A percentile compares a stretch with the other conserved stretches of the same genome.
Evolutionary conservation across 2,797 vertebrate species (phyloP).

Genomic region (Tokudaia muenninki): DNA sequence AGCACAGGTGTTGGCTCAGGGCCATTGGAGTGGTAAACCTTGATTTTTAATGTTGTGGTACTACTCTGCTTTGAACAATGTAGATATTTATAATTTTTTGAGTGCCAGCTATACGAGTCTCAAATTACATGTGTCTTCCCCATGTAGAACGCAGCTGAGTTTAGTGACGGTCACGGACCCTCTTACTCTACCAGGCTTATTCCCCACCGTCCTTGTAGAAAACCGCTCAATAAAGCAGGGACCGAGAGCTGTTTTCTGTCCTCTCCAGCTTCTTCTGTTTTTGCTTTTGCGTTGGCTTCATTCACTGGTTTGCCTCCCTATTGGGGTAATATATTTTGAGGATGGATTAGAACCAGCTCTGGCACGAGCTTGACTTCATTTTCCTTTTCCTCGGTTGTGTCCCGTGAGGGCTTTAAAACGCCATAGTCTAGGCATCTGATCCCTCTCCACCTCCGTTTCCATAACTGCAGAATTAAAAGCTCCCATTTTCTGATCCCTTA

Average conservation of each 20-base stretch:
- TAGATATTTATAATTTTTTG: background rate
- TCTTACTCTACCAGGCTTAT: fast-evolving
- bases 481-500: constrained; percentile 18
- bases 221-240: fast-evolving
- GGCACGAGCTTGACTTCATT: background rate
- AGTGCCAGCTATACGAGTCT: background rate
- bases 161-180: fast-evolving
- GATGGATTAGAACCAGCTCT: background rate
- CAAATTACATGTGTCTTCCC: background rate
- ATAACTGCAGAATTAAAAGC: constrained; percentile 61
- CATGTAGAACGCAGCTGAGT: fast-evolving
- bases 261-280: background rate
- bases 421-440: background rate
- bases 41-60: background rate
- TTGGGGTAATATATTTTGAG: background rate
- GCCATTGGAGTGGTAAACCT: background rate
- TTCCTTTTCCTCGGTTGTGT: background rate
- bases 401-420: background rate
- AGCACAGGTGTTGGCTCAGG: background rate
- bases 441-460: constrained; percentile 4
- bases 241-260: background rate
- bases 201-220: background rate
- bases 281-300: background rate
- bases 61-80: background rate
- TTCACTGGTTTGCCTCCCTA: background rate